Conservation (phyloP, 2,888 invertebrate species). For the Unio delphinus region DNA sequence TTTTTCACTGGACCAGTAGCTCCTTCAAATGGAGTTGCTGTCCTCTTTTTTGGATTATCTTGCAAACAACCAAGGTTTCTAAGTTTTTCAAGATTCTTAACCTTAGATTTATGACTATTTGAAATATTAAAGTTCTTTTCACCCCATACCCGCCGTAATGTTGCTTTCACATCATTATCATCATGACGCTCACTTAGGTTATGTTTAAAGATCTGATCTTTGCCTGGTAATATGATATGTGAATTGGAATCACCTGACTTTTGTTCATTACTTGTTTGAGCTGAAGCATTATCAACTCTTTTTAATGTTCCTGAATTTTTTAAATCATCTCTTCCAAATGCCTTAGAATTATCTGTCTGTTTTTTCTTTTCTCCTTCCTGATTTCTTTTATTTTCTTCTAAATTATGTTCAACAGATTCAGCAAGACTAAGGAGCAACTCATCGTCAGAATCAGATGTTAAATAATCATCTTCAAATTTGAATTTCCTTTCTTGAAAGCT, state of each 20-base stretch:
- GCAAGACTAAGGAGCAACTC: conserved; percentile 13
- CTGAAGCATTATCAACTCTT: not conserved
- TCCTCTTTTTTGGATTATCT: not conserved
- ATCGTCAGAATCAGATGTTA: conserved; percentile 36
- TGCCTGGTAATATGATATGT: not conserved
- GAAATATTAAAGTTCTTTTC: conserved; percentile 21
- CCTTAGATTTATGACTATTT: conserved; percentile 3
- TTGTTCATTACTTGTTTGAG: not conserved
- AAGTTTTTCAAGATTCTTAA: not conserved
- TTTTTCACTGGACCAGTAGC: not conserved
- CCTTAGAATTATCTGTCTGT: conserved; percentile 2
- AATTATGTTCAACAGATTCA: conserved; percentile 1
- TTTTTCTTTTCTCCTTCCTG: not conserved
- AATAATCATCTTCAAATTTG: conserved; percentile 18
- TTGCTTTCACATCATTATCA: conserved; percentile 30
- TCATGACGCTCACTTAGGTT: not conserved
- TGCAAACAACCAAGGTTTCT: too few species aligned
- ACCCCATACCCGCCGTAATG: conserved; percentile 44
- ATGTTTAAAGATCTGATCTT: not conserved
- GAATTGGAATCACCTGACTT: not conserved
- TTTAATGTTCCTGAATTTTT: not conserved
- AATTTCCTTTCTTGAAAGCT: not conserved
- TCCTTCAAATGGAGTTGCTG: conserved; percentile 1
- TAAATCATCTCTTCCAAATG: not conserved
- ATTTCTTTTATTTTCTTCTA: not conserved